Conservation (phyloP, 2,888 invertebrate genomes). For the Chesias legatella region DNA sequence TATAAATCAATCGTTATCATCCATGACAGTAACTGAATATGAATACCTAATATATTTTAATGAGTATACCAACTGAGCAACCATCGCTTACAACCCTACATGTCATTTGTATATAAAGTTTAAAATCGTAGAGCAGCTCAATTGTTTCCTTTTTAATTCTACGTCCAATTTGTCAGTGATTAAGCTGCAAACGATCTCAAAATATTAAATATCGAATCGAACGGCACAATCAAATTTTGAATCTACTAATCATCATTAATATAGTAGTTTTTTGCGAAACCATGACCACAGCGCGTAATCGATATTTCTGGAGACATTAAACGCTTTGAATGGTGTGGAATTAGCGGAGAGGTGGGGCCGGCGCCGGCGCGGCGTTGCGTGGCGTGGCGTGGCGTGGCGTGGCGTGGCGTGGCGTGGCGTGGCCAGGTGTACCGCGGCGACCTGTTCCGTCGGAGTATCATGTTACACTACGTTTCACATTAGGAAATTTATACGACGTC, state of each 20-base stretch:
- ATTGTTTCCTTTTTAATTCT: no score
- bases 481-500: slow-evolving; percentile 78
- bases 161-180: no score
- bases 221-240: slow-evolving; percentile 19
- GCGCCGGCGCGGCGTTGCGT: no score
- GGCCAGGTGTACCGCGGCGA: slow-evolving; percentile 63
- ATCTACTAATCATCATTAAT: slow-evolving; percentile 23
- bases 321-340: slow-evolving; percentile 55
- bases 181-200: background rate
- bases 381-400: no score
- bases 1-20: no score
- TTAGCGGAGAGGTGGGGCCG: slow-evolving; percentile 59
- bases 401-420: no score
- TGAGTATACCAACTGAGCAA: no score
- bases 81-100: no score
- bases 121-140: no score
- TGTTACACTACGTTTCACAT: slow-evolving; percentile 77
- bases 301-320: slow-evolving; percentile 53
- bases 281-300: slow-evolving; percentile 34
- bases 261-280: slow-evolving; percentile 20
- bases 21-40: no score
- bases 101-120: no score
- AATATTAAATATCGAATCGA: slow-evolving; percentile 9
- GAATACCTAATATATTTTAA: no score
- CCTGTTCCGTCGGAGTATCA: slow-evolving; percentile 64